A percentile compares a stretch with the other conserved stretches of the same genome.
These are phyloP conservation scores for Sarcoramphus papa DNA, from an alignment of 2,797 vertebrate genomes.

Conservation along the genomic window DNA sequence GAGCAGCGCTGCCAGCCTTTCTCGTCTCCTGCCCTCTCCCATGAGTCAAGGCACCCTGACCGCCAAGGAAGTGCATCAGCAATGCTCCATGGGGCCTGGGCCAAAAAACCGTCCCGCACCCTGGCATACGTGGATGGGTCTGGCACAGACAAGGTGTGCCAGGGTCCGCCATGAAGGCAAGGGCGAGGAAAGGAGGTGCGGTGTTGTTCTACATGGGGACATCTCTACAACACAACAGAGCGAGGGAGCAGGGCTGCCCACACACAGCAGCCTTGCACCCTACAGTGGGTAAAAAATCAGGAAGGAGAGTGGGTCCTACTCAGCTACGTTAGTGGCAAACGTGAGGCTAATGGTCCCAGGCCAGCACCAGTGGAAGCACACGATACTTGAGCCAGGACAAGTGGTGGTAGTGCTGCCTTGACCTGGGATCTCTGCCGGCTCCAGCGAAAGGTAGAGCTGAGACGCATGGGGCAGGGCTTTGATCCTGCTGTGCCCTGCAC, in stretches of 20 bases:
- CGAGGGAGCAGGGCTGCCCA: background rate
- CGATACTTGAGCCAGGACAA: background rate
- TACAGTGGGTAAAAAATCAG: background rate
- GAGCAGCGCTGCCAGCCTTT: background rate
- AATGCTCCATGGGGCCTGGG: rapidly evolving
- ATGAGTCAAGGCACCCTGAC: background rate
- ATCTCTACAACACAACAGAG: background rate
- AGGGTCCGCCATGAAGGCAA: background rate
- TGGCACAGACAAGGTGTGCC: background rate
- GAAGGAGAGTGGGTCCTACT: background rate
- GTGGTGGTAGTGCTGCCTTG: background rate
- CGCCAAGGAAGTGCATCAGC: background rate
- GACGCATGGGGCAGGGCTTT: background rate
- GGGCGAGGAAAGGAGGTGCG: background rate
- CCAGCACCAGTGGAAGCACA: background rate
- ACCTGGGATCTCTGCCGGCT: background rate
- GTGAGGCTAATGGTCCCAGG: background rate
- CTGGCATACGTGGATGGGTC: rapidly evolving
- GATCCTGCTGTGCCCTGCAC: background rate
- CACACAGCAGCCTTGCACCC: background rate
- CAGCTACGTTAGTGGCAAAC: background rate
- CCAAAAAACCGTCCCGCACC: background rate
- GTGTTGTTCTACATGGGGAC: background rate
- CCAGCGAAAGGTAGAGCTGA: background rate
- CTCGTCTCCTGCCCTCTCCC: background rate